phyloP scores from a whole-genome alignment of 1,140 invertebrate genomes.

The Chironomus tepperi region DNA sequence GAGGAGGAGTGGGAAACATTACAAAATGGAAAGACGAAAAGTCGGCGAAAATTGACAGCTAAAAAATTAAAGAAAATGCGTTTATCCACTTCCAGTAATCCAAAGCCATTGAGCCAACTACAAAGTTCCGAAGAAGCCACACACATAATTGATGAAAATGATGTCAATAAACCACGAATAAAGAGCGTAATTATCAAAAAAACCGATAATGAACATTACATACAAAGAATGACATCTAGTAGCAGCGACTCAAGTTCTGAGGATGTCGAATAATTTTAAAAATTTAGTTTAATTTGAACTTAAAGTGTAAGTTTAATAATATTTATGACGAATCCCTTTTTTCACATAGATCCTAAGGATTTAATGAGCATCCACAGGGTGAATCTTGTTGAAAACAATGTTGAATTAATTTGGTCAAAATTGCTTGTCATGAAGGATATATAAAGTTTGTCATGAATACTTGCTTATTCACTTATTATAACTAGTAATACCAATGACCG shows the following conservation, averaged over 20 bases:
- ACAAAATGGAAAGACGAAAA: neutral
- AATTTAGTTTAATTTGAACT: too few species aligned
- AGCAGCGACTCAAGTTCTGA: neutral
- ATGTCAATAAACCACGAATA: neutral
- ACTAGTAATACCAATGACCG: too few species aligned
- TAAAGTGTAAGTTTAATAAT: too few species aligned
- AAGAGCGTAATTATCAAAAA: slow-evolving; percentile 16
- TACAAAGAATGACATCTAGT: neutral
- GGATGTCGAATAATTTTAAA: too few species aligned
- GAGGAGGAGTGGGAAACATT: neutral
- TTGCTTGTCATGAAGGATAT: too few species aligned
- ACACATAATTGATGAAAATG: neutral
- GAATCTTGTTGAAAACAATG: too few species aligned
- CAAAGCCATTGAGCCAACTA: neutral
- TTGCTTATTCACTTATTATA: too few species aligned
- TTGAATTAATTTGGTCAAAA: too few species aligned
- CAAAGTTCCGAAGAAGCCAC: neutral
- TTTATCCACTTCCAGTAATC: neutral
- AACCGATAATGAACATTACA: neutral
- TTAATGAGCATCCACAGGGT: too few species aligned
- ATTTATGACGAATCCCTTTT: too few species aligned
- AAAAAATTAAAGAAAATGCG: neutral
- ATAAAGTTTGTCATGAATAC: too few species aligned
- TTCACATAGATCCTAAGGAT: too few species aligned
- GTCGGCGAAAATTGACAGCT: neutral